These are phyloP conservation scores for Gymnoscelis rufifasciata DNA, from an alignment of 2,888 invertebrate species.

Conservation along the genomic window DNA sequence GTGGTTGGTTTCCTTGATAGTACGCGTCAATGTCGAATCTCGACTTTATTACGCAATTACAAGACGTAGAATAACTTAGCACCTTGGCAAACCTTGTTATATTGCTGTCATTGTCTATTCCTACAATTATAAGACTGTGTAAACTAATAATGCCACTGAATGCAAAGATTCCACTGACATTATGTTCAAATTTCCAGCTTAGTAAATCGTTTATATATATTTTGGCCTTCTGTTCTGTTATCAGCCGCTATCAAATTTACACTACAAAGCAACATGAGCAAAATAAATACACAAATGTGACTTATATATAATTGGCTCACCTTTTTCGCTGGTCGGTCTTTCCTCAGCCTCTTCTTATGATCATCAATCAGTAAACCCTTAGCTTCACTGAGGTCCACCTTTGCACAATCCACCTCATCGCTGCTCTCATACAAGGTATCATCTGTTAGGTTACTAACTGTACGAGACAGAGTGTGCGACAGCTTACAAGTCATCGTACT, in stretches of 20 bases:
- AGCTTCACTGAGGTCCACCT: conserved; percentile 10
- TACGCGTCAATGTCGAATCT: background rate
- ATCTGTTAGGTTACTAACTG: conserved; percentile 61
- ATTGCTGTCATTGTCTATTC: background rate
- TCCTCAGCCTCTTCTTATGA: conserved; percentile 44
- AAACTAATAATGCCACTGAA: too few relatives aligned
- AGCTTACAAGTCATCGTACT: conserved; percentile 39
- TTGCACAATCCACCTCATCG: conserved; percentile 63
- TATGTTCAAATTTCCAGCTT: too few relatives aligned
- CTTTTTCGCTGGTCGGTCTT: conserved; percentile 48
- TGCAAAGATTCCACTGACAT: too few relatives aligned
- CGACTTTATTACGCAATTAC: conserved; percentile 5
- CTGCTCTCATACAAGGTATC: conserved; percentile 55
- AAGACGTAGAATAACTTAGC: conserved; percentile 5
- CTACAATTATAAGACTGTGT: too few relatives aligned
- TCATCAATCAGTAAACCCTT: conserved; percentile 51
- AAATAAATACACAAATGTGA: too few relatives aligned
- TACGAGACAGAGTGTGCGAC: conserved; percentile 49
- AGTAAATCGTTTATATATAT: too few relatives aligned
- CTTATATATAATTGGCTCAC: conserved; percentile 45
- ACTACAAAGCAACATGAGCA: too few relatives aligned
- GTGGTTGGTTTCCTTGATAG: conserved; percentile 6
- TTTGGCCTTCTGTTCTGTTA: too few relatives aligned
- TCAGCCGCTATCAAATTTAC: too few relatives aligned
- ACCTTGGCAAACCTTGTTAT: background rate